Evolutionary conservation across 2,797 vertebrate genomes (phyloP).

Genomic region (Galago senegalensis): DNA sequence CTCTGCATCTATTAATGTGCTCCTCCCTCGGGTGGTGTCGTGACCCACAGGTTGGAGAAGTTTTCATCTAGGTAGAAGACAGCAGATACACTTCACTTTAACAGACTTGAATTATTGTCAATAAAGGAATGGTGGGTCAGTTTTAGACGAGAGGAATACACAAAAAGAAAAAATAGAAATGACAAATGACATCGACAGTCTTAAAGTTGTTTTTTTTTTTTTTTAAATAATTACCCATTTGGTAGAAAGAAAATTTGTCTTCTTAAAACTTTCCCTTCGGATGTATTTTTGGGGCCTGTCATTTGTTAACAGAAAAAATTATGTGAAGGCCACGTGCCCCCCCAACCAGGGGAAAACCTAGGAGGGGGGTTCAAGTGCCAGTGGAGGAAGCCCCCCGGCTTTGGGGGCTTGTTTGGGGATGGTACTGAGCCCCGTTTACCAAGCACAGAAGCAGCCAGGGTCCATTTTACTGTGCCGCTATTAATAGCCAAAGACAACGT

Average conservation of each 20-base stretch:
- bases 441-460: neutral
- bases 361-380: no score
- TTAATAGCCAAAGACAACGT: neutral
- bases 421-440: neutral
- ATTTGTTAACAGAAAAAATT: neutral
- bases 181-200: neutral
- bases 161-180: neutral
- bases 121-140: neutral
- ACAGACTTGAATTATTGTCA: neutral
- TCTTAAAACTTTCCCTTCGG: neutral
- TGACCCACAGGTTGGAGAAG: neutral
- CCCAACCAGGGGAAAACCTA: neutral
- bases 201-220: neutral
- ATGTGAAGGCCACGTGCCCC: neutral
- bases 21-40: neutral
- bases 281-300: neutral
- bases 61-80: neutral
- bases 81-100: neutral
- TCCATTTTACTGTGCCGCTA: neutral
- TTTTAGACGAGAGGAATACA: neutral
- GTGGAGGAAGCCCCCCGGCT: fast-evolving
- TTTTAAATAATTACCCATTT: neutral
- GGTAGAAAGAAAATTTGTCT: neutral
- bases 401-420: no score
- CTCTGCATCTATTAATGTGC: neutral